Evolutionary conservation across 2,888 invertebrate genomes (phyloP).

Genomic region (Watsonalla binaria): DNA sequence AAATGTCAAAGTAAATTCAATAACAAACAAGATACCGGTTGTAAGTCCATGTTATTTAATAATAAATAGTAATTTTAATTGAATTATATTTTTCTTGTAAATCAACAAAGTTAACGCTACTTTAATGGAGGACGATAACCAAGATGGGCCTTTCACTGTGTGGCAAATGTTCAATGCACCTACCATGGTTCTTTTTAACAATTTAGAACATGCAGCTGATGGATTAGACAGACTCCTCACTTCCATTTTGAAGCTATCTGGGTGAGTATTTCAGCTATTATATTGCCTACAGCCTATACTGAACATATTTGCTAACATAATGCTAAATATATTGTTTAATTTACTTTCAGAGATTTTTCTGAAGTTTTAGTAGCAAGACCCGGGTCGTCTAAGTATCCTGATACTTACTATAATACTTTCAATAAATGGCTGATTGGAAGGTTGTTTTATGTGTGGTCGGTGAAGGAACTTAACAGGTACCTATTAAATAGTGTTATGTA

Average conservation of each 20-base stretch:
- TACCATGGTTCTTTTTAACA: constrained; percentile 77
- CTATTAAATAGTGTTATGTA: neutral
- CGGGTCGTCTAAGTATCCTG: constrained; percentile 60
- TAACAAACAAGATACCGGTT: too few relatives aligned
- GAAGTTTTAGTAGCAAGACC: constrained; percentile 74
- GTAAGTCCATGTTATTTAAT: too few relatives aligned
- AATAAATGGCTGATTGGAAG: constrained; percentile 83
- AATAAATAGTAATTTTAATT: too few relatives aligned
- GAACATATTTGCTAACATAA: neutral
- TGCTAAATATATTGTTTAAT: constrained; percentile 1
- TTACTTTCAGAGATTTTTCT: constrained; percentile 64
- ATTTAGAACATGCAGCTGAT: constrained; percentile 75
- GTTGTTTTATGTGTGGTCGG: constrained; percentile 81
- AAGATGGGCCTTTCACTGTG: constrained; percentile 67
- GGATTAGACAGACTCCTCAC: constrained; percentile 77
- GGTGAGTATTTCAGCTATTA: constrained; percentile 35
- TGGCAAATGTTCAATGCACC: constrained; percentile 83
- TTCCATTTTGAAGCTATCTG: constrained; percentile 78
- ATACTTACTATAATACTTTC: constrained; percentile 74
- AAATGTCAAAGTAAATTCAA: too few relatives aligned
- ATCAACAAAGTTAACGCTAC: too few relatives aligned
- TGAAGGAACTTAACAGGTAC: constrained; percentile 70
- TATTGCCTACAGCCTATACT: neutral
- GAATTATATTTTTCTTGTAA: too few relatives aligned
- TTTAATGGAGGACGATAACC: constrained; percentile 62